Percentiles rank a stretch among this genome's conserved stretches.
Evolutionary conservation across 37 sponge, comb jelly and placozoan species (phyloP).

Genomic region (Cliona cf. orientalis): DNA sequence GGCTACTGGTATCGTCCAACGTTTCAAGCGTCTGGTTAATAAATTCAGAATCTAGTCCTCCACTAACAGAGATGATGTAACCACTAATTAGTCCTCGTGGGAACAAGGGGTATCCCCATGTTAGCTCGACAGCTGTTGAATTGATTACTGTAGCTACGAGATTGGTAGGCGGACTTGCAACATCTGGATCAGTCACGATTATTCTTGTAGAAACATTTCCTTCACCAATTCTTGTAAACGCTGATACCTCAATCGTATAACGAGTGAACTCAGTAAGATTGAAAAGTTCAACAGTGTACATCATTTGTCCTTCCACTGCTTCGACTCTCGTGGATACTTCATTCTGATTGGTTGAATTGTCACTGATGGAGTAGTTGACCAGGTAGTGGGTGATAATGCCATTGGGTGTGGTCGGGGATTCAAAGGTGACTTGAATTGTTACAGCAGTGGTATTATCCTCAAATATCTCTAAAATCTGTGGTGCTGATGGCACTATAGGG

Average conservation of each 20-base stretch:
- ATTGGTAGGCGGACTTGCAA: slow-evolving; percentile 2
- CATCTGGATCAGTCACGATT: slow-evolving; percentile 21
- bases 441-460: slow-evolving; percentile 24
- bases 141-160: not conserved
- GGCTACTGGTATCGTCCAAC: slow-evolving; percentile 28
- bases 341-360: not conserved
- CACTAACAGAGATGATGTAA: slow-evolving; percentile 26
- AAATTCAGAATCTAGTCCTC: not conserved
- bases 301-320: not conserved
- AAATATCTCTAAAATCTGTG: not conserved
- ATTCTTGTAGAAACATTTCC: not conserved
- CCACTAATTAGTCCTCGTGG: slow-evolving; percentile 59
- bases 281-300: not conserved
- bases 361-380: slow-evolving; percentile 21
- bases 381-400: slow-evolving; percentile 41
- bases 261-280: slow-evolving; percentile 40
- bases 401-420: slow-evolving; percentile 36
- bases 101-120: slow-evolving; percentile 42
- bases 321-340: not conserved
- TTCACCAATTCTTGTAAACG: slow-evolving; percentile 50
- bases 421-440: slow-evolving; percentile 34
- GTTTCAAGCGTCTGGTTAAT: slow-evolving; percentile 17
- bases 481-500: slow-evolving; percentile 33
- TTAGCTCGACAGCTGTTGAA: slow-evolving; percentile 41
- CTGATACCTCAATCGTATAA: slow-evolving; percentile 49